phyloP scores from a whole-genome alignment of 2,797 vertebrate genomes.

The Nannoperca obscura region DNA sequence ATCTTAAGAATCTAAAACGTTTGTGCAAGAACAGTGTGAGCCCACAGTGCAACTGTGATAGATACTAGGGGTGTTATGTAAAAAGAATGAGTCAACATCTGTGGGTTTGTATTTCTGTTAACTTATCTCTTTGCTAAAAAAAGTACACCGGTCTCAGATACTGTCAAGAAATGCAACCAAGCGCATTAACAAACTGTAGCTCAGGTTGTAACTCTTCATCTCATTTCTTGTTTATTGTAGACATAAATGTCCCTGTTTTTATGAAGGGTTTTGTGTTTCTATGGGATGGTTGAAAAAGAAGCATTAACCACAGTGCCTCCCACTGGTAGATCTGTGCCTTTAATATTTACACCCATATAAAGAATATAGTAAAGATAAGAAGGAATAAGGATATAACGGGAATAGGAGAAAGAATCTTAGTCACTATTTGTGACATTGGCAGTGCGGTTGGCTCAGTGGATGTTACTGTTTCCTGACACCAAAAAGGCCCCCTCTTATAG shows the following conservation, averaged over 20 bases:
- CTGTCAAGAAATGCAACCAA: constrained; percentile 12
- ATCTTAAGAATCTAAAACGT: constrained; percentile 10
- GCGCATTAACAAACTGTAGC: background rate
- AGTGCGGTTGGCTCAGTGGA: background rate
- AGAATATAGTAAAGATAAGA: background rate
- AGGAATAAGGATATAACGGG: background rate
- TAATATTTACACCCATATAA: background rate
- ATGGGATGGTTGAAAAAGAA: constrained; percentile 1
- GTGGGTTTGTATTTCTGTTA: constrained; percentile 49
- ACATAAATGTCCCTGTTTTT: background rate
- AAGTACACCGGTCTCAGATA: constrained; percentile 25
- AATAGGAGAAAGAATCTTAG: background rate
- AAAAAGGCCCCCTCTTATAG: background rate
- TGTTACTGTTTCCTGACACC: background rate
- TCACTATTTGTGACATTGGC: background rate
- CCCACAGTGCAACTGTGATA: constrained; percentile 32
- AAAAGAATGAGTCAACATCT: constrained; percentile 66
- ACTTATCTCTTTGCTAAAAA: constrained; percentile 29
- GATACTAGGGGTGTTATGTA: constrained; percentile 48
- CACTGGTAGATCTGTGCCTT: constrained; percentile 52
- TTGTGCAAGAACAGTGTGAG: constrained; percentile 8
- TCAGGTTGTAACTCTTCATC: background rate
- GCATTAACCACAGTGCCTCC: constrained; percentile 50
- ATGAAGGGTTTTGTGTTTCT: background rate
- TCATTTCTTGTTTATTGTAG: background rate